Conservation (phyloP, 2,797 vertebrate genomes). For the Halcyon badia region DNA sequence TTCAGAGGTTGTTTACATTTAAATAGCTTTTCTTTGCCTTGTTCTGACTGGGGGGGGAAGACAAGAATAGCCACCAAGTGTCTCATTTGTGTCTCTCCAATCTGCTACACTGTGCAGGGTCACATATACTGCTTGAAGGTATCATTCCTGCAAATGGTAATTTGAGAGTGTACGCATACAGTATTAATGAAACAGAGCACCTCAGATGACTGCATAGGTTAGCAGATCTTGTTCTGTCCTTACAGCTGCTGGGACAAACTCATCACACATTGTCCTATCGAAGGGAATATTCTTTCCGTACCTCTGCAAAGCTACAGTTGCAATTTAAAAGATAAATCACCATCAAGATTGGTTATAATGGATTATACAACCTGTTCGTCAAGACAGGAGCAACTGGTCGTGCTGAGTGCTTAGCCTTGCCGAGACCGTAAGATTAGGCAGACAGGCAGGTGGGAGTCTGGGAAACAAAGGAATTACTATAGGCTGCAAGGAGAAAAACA, state of each 20-base stretch:
- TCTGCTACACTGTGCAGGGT: not conserved
- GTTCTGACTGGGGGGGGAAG: too few species aligned
- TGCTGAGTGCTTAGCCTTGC: not conserved
- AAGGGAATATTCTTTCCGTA: not conserved
- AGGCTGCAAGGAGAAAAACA: not conserved
- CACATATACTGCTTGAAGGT: not conserved
- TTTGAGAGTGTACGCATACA: not conserved
- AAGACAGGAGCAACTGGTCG: not conserved
- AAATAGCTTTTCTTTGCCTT: not conserved
- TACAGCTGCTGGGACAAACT: not conserved
- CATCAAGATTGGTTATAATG: not conserved
- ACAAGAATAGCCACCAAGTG: not conserved
- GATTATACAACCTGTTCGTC: not conserved
- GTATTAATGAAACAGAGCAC: not conserved
- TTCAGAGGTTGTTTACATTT: not conserved
- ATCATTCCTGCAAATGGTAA: not conserved
- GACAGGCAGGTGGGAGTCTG: constrained; percentile 38
- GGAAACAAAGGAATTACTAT: not conserved
- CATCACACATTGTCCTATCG: rapidly evolving
- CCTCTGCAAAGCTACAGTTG: not conserved
- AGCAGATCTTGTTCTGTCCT: not conserved
- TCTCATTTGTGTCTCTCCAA: not conserved
- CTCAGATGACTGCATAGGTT: not conserved
- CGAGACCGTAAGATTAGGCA: not conserved
- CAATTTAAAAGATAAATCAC: not conserved